These are phyloP conservation scores for Peromyscus nudipes DNA, from an alignment of 2,797 vertebrate genomes.

Conservation along the genomic window DNA sequence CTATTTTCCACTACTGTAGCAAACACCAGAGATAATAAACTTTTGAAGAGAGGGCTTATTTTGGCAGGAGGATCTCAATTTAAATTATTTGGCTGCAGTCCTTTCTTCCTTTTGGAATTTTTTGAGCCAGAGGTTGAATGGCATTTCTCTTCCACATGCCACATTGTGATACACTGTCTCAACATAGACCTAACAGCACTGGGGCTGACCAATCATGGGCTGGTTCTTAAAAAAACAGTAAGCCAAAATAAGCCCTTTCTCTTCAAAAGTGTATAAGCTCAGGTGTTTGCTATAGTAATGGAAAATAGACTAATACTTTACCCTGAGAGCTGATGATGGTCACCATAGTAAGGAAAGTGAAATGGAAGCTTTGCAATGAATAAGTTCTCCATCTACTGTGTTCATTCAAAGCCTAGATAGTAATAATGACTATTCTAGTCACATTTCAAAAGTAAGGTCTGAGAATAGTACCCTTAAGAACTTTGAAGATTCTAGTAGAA, in stretches of 20 bases:
- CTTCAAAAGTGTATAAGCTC: background rate
- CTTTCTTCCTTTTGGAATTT: background rate
- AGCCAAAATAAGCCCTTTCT: background rate
- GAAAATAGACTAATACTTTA: background rate
- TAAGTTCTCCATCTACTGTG: background rate
- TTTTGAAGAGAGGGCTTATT: too few relatives aligned
- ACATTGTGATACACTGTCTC: background rate
- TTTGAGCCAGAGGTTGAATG: background rate
- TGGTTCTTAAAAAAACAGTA: background rate
- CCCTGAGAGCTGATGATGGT: background rate
- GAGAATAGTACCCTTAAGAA: background rate
- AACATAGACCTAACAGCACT: background rate
- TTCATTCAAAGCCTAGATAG: background rate
- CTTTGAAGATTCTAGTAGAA: background rate
- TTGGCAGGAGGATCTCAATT: background rate
- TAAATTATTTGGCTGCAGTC: background rate
- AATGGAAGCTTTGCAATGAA: background rate
- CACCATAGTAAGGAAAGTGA: background rate
- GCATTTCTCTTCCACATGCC: background rate
- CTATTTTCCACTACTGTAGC: too few relatives aligned
- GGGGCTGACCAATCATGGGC: background rate
- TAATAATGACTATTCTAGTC: background rate
- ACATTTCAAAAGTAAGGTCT: background rate
- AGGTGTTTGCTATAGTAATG: background rate
- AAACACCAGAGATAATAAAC: too few relatives aligned